Conservation (phyloP, 2,113 vertebrate genomes). For the Myiagra hebetior region DNA sequence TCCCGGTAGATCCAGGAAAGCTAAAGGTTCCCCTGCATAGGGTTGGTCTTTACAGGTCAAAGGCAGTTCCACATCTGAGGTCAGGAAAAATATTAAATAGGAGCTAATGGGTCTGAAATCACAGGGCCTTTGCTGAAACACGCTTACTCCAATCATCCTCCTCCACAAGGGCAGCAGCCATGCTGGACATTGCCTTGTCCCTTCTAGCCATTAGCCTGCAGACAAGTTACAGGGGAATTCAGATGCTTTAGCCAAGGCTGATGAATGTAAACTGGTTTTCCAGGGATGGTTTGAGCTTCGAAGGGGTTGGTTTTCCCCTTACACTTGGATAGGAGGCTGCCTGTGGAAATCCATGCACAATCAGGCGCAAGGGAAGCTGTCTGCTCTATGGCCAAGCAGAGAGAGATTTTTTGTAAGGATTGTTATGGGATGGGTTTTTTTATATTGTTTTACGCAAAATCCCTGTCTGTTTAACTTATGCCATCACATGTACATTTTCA, state of each 20-base stretch:
- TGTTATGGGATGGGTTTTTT: neutral
- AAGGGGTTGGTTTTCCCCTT: neutral
- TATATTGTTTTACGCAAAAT: neutral
- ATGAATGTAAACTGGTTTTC: neutral
- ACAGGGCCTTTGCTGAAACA: neutral
- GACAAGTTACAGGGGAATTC: neutral
- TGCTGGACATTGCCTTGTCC: neutral
- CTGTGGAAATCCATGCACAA: conserved; percentile 11
- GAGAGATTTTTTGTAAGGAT: neutral
- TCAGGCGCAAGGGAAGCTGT: neutral
- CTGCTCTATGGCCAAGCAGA: neutral
- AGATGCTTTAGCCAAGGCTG: neutral
- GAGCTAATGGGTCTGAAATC: neutral
- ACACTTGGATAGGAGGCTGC: neutral
- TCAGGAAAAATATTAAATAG: neutral
- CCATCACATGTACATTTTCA: neutral
- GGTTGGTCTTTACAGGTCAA: neutral
- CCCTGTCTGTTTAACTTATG: neutral
- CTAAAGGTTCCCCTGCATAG: neutral
- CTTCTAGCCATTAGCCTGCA: neutral
- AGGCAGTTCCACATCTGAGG: neutral
- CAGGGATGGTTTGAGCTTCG: neutral
- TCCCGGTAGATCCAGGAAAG: neutral
- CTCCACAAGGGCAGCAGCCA: neutral
- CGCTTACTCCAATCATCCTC: neutral